Evolutionary conservation across 2,797 vertebrate species (phyloP).

Genomic region (Molossus molossus): DNA sequence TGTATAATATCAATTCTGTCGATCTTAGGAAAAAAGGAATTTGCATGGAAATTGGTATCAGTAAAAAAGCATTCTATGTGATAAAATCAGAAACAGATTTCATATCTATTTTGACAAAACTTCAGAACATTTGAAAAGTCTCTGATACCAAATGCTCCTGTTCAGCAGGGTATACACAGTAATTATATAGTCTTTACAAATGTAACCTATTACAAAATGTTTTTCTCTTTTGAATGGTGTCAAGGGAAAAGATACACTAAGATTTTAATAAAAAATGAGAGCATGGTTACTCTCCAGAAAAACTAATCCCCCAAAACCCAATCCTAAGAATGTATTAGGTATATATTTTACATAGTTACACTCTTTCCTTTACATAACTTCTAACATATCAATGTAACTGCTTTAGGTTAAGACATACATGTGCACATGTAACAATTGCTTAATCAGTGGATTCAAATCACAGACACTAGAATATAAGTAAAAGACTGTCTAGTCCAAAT

Average conservation of each 20-base stretch:
- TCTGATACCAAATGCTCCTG: slow-evolving; percentile 58
- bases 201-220: slow-evolving; percentile 33
- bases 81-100: slow-evolving; percentile 68
- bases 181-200: slow-evolving; percentile 54
- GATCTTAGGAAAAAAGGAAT: slow-evolving; percentile 27
- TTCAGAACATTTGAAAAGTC: slow-evolving; percentile 64
- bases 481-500: neutral
- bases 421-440: neutral
- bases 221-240: slow-evolving; percentile 33
- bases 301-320: neutral
- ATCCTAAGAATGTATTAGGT: neutral
- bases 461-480: neutral
- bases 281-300: neutral
- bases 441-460: neutral
- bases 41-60: slow-evolving; percentile 54
- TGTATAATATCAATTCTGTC: slow-evolving; percentile 54
- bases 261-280: slow-evolving; percentile 3
- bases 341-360: neutral
- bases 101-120: slow-evolving; percentile 66
- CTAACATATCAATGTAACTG: neutral
- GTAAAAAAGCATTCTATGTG: slow-evolving; percentile 32
- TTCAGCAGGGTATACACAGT: neutral
- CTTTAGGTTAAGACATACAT: neutral
- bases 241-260: neutral
- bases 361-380: neutral